Percentiles rank a stretch among this genome's conserved stretches.
These are phyloP conservation scores for Cinclus cinclus DNA, from an alignment of 2,113 vertebrate species.

Conservation along the genomic window DNA sequence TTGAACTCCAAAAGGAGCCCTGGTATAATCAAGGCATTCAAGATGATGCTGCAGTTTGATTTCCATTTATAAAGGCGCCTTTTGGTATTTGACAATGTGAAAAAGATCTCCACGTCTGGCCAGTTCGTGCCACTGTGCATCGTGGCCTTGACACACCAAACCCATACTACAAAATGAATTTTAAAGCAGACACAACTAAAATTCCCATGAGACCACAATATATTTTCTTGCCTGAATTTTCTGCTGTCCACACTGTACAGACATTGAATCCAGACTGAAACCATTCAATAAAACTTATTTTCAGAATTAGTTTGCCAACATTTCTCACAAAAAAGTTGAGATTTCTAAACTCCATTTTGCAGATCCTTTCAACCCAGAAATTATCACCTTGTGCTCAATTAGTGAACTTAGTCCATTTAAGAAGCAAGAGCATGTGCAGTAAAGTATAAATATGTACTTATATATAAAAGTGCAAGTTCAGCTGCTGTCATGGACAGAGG, in stretches of 20 bases:
- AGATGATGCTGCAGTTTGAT: neutral
- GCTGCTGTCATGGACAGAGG: neutral
- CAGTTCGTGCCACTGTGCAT: neutral
- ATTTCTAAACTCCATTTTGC: neutral
- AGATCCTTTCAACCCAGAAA: neutral
- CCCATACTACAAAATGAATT: neutral
- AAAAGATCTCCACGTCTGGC: neutral
- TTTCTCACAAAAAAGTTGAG: neutral
- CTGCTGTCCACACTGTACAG: neutral
- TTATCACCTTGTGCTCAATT: neutral
- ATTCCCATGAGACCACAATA: neutral
- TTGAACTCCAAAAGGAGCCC: neutral
- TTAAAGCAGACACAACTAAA: neutral
- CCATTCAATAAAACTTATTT: neutral
- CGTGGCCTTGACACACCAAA: accelerated
- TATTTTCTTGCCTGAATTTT: neutral
- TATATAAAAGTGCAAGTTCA: neutral
- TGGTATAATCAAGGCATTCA: neutral
- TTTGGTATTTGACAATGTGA: neutral
- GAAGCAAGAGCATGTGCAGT: neutral
- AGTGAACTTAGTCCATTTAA: neutral
- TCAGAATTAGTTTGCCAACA: neutral
- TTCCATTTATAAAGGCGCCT: neutral
- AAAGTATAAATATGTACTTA: neutral
- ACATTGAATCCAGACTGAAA: neutral